These are phyloP conservation scores for Orbicella faveolata DNA, from an alignment of 64 coral and sea anemone genomes.

Conservation along the genomic window DNA sequence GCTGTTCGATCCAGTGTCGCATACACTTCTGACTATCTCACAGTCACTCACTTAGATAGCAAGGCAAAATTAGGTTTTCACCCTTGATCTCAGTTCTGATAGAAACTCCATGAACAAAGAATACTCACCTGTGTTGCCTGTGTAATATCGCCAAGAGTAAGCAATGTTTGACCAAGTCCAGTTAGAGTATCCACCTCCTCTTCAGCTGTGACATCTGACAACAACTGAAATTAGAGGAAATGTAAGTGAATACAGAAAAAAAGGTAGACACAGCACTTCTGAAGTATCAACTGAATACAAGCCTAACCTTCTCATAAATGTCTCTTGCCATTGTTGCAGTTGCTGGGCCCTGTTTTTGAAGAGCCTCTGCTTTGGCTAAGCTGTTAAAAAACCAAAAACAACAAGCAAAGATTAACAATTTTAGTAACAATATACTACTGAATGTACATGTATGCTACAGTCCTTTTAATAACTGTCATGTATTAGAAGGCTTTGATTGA, in stretches of 20 bases:
- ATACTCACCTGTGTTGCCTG: constrained; percentile 57
- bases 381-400: not conserved
- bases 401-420: not conserved
- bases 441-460: too few species aligned
- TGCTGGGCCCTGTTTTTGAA: constrained; percentile 27
- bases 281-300: too few species aligned
- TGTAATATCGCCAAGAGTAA: constrained; percentile 44
- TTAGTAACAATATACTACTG: not conserved
- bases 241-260: too few species aligned
- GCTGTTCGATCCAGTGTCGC: too few species aligned
- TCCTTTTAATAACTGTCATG: too few species aligned
- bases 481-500: too few species aligned
- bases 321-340: constrained; percentile 22
- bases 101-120: not conserved
- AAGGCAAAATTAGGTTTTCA: too few species aligned
- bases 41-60: too few species aligned
- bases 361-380: constrained; percentile 31
- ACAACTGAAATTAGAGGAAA: constrained; percentile 6
- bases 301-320: constrained; percentile 33
- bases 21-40: too few species aligned
- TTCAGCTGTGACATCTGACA: not conserved
- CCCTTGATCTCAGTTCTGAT: not conserved
- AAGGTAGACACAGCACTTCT: too few species aligned
- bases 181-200: constrained; percentile 59
- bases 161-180: constrained; percentile 49